Base-by-base conservation (phyloP, 2,888 invertebrate genomes). In the Magallana nippona region DNA sequence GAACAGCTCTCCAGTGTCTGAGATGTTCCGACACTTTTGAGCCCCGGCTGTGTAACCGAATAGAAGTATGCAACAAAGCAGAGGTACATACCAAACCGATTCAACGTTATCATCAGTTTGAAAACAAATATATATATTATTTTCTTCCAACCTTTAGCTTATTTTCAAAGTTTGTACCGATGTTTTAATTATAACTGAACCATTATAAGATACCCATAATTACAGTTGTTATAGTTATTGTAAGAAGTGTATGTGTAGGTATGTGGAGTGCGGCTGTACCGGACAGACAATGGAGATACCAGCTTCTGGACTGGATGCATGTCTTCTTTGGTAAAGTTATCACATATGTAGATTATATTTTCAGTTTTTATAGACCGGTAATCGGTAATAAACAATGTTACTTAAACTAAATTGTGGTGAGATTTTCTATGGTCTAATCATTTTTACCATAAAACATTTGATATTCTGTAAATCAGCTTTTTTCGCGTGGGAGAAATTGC, bases 21-120 rank as follows among this genome's bases (percentile, higher is more conserved):
- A 11, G 71, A 15, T 71, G 71, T 27, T 71, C 71, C 13, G 32
- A 71, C 32, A 71, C 71, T 32, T 71, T 71, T 71, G 71, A 71
- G 71, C 71, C 71, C 13, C 71, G 71, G 11, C 3, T 71, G 71
- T 71, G 71, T 71, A 71, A 71, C 27, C 2, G 71, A 15, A 71
- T 71, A 71, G 71, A 71, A 71, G 71, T 13, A 22, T 71, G 71
- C 27, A 71, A 71, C 71, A 71, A 71, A 71, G 71, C 19, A 13
- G 27, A 71, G 71, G 71, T 71, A 71, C 44, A 8, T 8, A 71
- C 27, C 1, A 27, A 27, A 15, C 1, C 13, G 62, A n/a, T 60
- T 60, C 1, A 60, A 1, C 17, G 17, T 60, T 1, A 60, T 17
- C n/a, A n/a, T n/a, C n/a, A n/a, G n/a, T n/a, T n/a, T n/a, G n/a